These are phyloP conservation scores for Corydoras sp. DNA, from an alignment of 2,113 vertebrate genomes.

Conservation along the genomic window DNA sequence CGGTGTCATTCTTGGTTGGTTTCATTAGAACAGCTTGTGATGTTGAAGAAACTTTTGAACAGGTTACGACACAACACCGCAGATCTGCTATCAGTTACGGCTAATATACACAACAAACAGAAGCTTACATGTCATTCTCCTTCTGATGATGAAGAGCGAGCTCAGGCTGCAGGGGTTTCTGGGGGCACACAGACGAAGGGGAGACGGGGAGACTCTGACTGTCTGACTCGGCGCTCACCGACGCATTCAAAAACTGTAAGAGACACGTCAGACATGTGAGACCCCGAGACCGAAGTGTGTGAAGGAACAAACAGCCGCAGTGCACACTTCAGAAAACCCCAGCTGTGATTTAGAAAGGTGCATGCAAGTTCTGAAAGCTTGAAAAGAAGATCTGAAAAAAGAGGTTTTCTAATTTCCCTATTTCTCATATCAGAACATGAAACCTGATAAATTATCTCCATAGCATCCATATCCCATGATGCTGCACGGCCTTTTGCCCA, in stretches of 20 bases:
- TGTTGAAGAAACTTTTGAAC: no score
- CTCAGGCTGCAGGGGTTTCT: constrained; percentile 78
- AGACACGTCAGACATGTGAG: constrained; percentile 9
- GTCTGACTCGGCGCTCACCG: constrained; percentile 77
- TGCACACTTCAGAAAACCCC: constrained; percentile 4
- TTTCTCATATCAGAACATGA: constrained; percentile 5
- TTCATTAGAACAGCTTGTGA: no score
- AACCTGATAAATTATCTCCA: neutral
- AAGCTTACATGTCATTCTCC: constrained; percentile 82
- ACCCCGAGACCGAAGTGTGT: neutral
- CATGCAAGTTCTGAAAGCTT: constrained; percentile 13
- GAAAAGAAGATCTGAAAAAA: constrained; percentile 30
- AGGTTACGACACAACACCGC: no score
- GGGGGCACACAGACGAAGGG: constrained; percentile 73
- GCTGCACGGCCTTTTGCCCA: no score
- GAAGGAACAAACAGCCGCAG: constrained; percentile 5
- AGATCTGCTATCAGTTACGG: neutral
- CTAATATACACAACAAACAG: neutral
- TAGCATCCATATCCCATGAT: no score
- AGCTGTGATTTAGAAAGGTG: constrained; percentile 10
- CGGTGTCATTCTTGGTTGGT: no score
- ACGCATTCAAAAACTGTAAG: constrained; percentile 86
- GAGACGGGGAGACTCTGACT: constrained; percentile 72
- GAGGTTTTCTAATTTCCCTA: constrained; percentile 22
- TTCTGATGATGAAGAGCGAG: constrained; percentile 78